Evolutionary conservation across 2,888 invertebrate genomes (phyloP).

Genomic region (Pemphredon lugubris): DNA sequence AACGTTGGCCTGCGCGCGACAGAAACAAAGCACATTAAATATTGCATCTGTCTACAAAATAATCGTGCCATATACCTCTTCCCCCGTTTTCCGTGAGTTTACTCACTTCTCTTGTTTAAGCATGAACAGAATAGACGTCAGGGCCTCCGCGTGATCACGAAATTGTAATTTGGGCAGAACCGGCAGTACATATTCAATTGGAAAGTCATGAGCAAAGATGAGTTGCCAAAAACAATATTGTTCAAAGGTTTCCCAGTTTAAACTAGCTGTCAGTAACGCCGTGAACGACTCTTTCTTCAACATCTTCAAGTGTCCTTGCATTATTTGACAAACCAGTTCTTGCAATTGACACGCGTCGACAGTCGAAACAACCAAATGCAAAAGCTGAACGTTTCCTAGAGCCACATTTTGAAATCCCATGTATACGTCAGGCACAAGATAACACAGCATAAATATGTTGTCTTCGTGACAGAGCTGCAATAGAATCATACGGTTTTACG

Average conservation of each 20-base stretch:
- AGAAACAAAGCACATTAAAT: constrained; percentile 60
- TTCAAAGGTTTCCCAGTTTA: constrained; percentile 98
- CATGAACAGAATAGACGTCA: constrained; percentile 94
- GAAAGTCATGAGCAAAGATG: constrained; percentile 95
- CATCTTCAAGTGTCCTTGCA: constrained; percentile 93
- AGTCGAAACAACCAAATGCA: constrained; percentile 94
- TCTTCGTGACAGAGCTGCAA: constrained; percentile 91
- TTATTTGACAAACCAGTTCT: constrained; percentile 93
- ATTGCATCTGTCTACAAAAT: neutral
- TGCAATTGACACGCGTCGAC: constrained; percentile 95
- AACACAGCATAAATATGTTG: constrained; percentile 94
- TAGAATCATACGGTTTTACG: constrained; percentile 16
- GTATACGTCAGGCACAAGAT: constrained; percentile 96
- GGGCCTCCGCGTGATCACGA: constrained; percentile 94
- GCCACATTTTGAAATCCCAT: constrained; percentile 93
- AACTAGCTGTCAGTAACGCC: constrained; percentile 89
- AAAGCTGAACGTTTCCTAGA: constrained; percentile 92
- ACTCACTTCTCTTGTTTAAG: constrained; percentile 93
- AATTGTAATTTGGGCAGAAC: constrained; percentile 90
- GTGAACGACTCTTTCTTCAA: constrained; percentile 90
- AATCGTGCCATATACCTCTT: neutral
- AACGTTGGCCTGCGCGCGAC: constrained; percentile 92
- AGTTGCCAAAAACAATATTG: constrained; percentile 99
- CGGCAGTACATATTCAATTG: constrained; percentile 93
- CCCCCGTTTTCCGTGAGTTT: neutral